Base-by-base conservation (phyloP, 2,888 invertebrate genomes). In the Barypeithes pellucidus region DNA sequence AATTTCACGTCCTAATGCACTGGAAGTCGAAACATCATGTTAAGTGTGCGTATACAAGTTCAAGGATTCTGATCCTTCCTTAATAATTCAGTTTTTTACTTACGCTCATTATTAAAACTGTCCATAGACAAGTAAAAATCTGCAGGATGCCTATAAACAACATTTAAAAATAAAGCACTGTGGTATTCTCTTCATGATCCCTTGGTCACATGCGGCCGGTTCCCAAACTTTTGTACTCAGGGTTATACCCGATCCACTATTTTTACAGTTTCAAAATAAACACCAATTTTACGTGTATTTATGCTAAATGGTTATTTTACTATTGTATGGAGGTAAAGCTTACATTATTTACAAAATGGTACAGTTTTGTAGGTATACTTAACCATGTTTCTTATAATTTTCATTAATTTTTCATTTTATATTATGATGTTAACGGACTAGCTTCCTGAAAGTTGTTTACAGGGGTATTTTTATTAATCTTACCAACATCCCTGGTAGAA, bases 81-180 rank as follows among this genome's bases (percentile, higher is more conserved):
- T 41, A 50, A 52, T 22, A 20, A 24, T n/a, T 52, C 3, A 52
- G 22, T 24, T 41, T 18, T 39, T 60, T 62, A 63, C 63, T 67
- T 41, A 36, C 54, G 66, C 71, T 74, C 59, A 65, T 68, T 63
- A 71, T 67, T 65, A 66, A 67, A 68, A 67, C 45, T 52, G 79
- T 78, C 81, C 82, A 80, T 81, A 82, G 82, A 81, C 85, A 86
- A 86, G 85, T 86, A 82, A 85, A 82, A 86, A 85, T 86, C 85
- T 86, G 86, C 86, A 85, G 84, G 85, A 84, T 81, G 81, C 79
- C 80, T 81, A 81, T 83, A 82, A 83, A 80, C 81, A 84, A 83
- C 81, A 83, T 80, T 83, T 80, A 80, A 84, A 85, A 84, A 80
- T 83, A 84, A 85, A 85, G 85, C 85, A 85, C 84, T 84, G 85